These are phyloP conservation scores for Catagonus wagneri DNA, from an alignment of 2,113 vertebrate genomes.

Conservation along the genomic window DNA sequence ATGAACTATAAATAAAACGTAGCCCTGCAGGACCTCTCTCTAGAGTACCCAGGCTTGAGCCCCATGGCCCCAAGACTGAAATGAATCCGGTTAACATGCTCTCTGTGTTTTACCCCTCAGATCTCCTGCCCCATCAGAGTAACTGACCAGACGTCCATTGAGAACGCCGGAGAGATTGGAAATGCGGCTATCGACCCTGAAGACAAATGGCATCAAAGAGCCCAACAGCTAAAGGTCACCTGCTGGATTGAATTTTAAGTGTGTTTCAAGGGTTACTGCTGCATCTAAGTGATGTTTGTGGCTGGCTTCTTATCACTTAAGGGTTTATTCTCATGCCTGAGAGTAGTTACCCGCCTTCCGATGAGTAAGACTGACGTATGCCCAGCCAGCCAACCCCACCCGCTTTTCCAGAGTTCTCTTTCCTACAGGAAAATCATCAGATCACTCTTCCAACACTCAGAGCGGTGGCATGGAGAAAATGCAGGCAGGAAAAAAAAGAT, in stretches of 20 bases:
- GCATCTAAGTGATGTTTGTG: background rate
- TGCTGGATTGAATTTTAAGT: background rate
- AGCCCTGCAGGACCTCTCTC: background rate
- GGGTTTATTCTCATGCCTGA: constrained; percentile 10
- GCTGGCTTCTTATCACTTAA: constrained; percentile 33
- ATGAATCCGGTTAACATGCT: constrained; percentile 34
- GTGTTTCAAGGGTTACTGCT: constrained; percentile 40
- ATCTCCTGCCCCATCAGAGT: constrained; percentile 58
- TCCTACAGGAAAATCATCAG: background rate
- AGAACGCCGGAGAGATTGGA: constrained; percentile 64
- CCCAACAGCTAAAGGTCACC: constrained; percentile 88
- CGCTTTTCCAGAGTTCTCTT: background rate
- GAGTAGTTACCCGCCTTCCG: background rate
- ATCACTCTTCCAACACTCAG: background rate
- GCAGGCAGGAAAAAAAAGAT: background rate
- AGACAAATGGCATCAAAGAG: constrained; percentile 85
- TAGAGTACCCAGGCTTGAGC: background rate
- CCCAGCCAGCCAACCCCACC: background rate
- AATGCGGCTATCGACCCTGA: constrained; percentile 76
- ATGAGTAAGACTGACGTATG: background rate
- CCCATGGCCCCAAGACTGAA: background rate
- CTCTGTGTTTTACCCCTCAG: constrained; percentile 69
- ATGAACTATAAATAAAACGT: constrained; percentile 13
- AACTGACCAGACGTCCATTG: constrained; percentile 45
- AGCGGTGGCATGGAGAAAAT: background rate